A percentile compares a stretch with the other conserved stretches of the same genome.
Conservation (phyloP, 2,113 vertebrate genomes). For the Leucoraja erinaceus region DNA sequence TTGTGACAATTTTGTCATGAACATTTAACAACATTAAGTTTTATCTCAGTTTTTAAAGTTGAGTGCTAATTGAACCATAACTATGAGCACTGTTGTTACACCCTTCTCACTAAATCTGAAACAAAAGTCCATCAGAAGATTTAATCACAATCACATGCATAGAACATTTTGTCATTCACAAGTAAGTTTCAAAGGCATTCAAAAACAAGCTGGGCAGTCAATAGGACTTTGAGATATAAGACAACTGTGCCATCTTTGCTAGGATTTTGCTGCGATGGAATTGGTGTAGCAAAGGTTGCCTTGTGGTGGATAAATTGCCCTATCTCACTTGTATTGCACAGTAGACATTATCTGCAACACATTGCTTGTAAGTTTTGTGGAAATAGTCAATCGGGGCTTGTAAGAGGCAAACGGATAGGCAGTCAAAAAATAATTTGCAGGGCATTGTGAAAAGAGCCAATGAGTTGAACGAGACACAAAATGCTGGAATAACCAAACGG, state of each 20-base stretch:
- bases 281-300: too few species aligned
- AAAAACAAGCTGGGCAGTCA: background rate
- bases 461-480: too few species aligned
- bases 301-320: background rate
- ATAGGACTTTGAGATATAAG: background rate
- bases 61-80: background rate
- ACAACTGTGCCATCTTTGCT: background rate
- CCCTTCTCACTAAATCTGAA: background rate
- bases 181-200: background rate
- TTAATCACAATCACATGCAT: background rate
- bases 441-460: too few species aligned
- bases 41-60: background rate
- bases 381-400: too few species aligned
- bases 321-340: background rate
- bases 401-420: too few species aligned
- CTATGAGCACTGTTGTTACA: background rate
- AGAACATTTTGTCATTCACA: background rate
- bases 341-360: too few species aligned
- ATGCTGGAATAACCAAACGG: too few species aligned
- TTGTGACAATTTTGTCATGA: slow-evolving; percentile 5
- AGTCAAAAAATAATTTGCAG: too few species aligned
- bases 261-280: too few species aligned
- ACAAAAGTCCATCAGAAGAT: background rate
- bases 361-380: too few species aligned
- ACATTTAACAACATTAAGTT: background rate